phyloP scores from a whole-genome alignment of 2,113 vertebrate species.

The Mobula hypostoma region DNA sequence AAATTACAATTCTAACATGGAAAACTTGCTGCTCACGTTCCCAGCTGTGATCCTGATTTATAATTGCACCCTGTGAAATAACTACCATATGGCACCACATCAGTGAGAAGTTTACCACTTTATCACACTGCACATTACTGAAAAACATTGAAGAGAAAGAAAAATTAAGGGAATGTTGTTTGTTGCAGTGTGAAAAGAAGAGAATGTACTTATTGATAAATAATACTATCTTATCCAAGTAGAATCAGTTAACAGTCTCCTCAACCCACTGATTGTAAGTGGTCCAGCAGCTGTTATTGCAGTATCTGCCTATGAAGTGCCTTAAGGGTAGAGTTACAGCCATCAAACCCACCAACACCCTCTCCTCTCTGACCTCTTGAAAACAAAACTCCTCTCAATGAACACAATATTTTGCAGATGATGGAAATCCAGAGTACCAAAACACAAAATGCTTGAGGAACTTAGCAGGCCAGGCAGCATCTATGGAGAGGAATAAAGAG shows the following conservation, averaged over 20 bases:
- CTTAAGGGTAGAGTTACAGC: neutral
- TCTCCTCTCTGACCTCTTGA: no score
- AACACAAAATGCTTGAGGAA: no score
- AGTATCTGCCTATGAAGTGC: neutral
- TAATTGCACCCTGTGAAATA: neutral
- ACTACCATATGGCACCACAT: constrained; percentile 22
- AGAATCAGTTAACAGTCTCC: neutral
- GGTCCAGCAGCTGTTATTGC: neutral
- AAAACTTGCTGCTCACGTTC: neutral
- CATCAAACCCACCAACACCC: no score
- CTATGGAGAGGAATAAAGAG: no score
- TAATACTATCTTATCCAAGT: neutral
- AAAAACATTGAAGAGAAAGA: neutral
- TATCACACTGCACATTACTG: neutral
- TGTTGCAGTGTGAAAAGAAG: neutral
- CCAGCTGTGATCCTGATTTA: neutral
- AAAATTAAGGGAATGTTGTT: neutral
- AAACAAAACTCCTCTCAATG: neutral
- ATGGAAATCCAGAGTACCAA: no score
- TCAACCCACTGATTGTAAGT: neutral
- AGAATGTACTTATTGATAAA: neutral
- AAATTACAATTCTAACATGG: neutral
- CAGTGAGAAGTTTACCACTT: neutral
- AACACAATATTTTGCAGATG: no score
- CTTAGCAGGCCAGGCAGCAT: no score